Evolutionary conservation across 1,140 invertebrate species (phyloP).

Genomic region (Drosophila seguyi): DNA sequence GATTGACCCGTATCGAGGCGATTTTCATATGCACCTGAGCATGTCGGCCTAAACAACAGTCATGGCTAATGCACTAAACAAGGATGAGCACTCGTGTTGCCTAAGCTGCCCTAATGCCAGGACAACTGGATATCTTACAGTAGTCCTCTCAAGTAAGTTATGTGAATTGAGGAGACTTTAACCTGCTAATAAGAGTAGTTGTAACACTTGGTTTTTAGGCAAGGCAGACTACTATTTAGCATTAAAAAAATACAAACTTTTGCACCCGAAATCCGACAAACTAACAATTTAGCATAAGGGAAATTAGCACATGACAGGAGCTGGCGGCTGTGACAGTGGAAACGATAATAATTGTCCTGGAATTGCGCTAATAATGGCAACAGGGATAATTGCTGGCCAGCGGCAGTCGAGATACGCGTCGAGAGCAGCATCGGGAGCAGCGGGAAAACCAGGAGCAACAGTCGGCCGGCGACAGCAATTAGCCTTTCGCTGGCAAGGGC

Average conservation of each 20-base stretch:
- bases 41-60: conserved; percentile 9
- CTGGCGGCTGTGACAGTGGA: conserved; percentile 28
- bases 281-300: conserved; percentile 42
- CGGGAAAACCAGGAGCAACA: conserved; percentile 37
- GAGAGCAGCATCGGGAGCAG: not conserved
- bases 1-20: conserved; percentile 47
- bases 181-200: not conserved
- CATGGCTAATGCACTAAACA: conserved; percentile 35
- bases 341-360: conserved; percentile 68
- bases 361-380: conserved; percentile 75
- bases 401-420: conserved; percentile 19
- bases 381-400: conserved; percentile 64
- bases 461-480: conserved; percentile 53
- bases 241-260: conserved; percentile 11
- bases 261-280: conserved; percentile 14
- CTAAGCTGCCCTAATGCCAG: not conserved
- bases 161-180: not conserved
- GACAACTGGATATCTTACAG: not conserved
- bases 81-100: conserved; percentile 9
- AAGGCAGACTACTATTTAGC: not conserved
- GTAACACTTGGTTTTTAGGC: too few relatives aligned
- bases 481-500: conserved; percentile 39
- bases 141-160: not conserved
- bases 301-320: conserved; percentile 9
- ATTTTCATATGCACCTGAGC: conserved; percentile 34